Base-by-base conservation (phyloP, 2,113 vertebrate genomes). In the Stegastes partitus region DNA sequence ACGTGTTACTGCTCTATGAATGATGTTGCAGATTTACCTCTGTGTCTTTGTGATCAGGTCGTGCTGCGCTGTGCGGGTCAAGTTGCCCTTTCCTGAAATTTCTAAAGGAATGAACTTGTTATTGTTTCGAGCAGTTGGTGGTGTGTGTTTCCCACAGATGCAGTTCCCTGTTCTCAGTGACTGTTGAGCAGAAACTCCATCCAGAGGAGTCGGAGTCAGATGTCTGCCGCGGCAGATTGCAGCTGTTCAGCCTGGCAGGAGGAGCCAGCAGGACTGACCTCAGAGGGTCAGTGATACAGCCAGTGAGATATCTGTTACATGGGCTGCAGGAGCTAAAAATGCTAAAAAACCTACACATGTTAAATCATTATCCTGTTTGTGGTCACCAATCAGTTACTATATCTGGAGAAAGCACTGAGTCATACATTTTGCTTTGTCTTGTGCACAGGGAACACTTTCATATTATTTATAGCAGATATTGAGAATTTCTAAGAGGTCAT, bases 171-270 rank as follows among this genome's bases (percentile, higher is more conserved):
- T 95, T 95, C 82, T 94, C 88, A 0, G 85, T 96, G 59, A 84
- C 87, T 0, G 2, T 94, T 74, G 95, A 96, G 86, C 58, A n/a
- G 66, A 76, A 83, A 75, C 88, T 92, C 84, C 61, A 71, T 3
- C 79, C 53, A 0, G 72, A 87, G 34, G 66, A 87, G 59, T 67
- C 5, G 63, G 81, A 86, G 70, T 77, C 72, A 4, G 80, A 85
- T 78, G 5, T 59, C 14, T 91, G 37, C 56, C 68, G 87, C 77
- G 89, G 94, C 0, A 87, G 82, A 28, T 81, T 96, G 82, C 93
- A 93, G 91, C 88, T 96, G 77, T 93, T 96, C 87, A 81, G 78
- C 15, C 83, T 93, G 50, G 81, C 86, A 71, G 93, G 93, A 1
- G 85, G 91, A 66, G 84, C 90, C 70, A 83, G 44, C 68, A 8